Conservation (phyloP, 2,888 invertebrate species). For the Orthonevra nobilis region DNA sequence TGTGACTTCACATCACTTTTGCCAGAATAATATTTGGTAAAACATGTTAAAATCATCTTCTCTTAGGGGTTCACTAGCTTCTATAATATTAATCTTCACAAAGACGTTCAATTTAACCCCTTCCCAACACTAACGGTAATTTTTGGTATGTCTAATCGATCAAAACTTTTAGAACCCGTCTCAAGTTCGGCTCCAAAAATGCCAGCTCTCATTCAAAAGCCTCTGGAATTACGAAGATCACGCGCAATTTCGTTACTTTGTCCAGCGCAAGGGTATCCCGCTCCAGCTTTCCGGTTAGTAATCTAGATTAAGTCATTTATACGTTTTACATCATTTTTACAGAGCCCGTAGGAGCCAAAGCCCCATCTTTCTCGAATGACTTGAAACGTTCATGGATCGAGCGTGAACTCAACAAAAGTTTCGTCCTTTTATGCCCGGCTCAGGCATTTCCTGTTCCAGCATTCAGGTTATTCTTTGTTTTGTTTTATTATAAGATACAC, state of each 20-base stretch:
- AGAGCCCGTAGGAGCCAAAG: slow-evolving; percentile 82
- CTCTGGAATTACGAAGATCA: slow-evolving; percentile 74
- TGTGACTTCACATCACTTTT: no score
- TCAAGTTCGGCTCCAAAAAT: slow-evolving; percentile 82
- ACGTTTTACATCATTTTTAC: slow-evolving; percentile 82
- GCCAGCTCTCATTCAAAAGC: slow-evolving; percentile 79
- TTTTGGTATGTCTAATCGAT: no score
- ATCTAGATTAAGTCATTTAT: slow-evolving; percentile 79
- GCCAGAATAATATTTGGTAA: no score
- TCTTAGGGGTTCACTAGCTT: no score
- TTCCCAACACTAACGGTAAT: no score
- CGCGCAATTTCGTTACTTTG: slow-evolving; percentile 82
- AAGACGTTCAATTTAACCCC: no score
- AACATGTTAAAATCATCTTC: no score
- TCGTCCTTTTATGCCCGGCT: slow-evolving; percentile 87
- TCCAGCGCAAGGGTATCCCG: slow-evolving; percentile 88
- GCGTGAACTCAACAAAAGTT: slow-evolving; percentile 83
- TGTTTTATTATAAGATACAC: no score
- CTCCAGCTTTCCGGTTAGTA: slow-evolving; percentile 80
- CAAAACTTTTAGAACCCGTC: slow-evolving; percentile 79
- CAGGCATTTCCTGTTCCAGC: slow-evolving; percentile 88
- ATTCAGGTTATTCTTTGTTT: slow-evolving; percentile 81
- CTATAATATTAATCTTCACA: no score
- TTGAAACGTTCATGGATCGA: slow-evolving; percentile 82
- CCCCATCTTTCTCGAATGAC: slow-evolving; percentile 82